A percentile compares a stretch with the other conserved stretches of the same genome.
Conservation (phyloP, 2,113 vertebrate species). For the Elanus axillaris region DNA sequence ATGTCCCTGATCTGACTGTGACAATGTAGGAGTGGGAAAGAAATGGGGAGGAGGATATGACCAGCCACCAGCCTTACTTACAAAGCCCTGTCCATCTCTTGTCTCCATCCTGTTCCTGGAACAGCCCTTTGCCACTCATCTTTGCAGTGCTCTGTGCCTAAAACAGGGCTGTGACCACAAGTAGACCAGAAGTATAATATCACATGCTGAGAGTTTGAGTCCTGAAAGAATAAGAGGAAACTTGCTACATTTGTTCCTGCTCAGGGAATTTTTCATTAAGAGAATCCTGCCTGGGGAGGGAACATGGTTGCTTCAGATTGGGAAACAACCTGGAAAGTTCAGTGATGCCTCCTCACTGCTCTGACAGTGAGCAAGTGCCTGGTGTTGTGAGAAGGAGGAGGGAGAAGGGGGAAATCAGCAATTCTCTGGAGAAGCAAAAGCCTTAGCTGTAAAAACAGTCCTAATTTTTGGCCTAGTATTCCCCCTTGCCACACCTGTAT, state of each 20-base stretch:
- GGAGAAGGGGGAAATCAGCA: not conserved
- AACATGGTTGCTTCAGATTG: not conserved
- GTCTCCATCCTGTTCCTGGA: not conserved
- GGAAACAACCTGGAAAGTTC: not conserved
- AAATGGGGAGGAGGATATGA: not conserved
- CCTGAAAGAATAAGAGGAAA: not conserved
- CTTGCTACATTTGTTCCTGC: not conserved
- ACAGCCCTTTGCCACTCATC: not conserved
- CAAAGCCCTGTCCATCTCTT: not conserved
- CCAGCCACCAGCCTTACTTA: not conserved
- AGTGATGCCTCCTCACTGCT: not conserved
- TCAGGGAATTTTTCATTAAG: not conserved
- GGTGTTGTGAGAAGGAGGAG: not conserved
- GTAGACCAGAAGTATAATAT: not conserved
- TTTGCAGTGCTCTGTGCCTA: not conserved
- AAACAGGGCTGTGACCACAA: not conserved
- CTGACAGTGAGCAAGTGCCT: not conserved
- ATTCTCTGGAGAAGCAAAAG: not conserved
- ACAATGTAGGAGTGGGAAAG: not conserved
- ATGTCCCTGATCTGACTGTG: not conserved
- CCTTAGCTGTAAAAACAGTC: conserved; percentile 1
- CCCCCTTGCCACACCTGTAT: not conserved
- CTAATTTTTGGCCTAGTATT: not conserved
- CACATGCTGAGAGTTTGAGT: not conserved
- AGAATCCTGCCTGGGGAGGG: not conserved